A percentile compares a stretch with the other conserved stretches of the same genome.
Evolutionary conservation across 2,888 invertebrate genomes (phyloP).

Genomic region (Aphrophora alni): DNA sequence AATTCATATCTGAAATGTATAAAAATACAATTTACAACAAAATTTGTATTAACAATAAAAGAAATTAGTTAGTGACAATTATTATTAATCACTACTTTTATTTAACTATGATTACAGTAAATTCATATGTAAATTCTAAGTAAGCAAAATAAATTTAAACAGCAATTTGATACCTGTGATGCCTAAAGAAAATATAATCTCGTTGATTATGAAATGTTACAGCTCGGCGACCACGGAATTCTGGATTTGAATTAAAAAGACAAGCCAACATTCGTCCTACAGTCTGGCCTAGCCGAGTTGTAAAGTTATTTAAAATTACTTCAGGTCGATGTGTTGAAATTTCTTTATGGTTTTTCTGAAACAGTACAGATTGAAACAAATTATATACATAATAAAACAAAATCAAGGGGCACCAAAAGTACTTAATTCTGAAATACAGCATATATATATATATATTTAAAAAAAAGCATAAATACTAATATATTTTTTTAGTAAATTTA

Average conservation of each 20-base stretch:
- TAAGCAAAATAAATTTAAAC: no score
- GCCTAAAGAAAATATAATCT: conserved; percentile 98
- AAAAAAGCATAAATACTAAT: neutral
- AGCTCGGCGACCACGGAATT: conserved; percentile 90
- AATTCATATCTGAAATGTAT: conserved; percentile 78
- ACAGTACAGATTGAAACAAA: conserved; percentile 31
- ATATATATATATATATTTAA: no score
- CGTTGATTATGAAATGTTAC: conserved; percentile 99
- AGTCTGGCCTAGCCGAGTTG: conserved; percentile 89
- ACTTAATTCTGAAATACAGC: neutral
- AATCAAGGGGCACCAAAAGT: neutral
- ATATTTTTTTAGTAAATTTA: no score
- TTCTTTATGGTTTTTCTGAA: conserved; percentile 72
- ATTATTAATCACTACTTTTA: no score
- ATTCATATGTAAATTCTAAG: no score
- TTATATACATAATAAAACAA: no score
- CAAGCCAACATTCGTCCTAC: conserved; percentile 93
- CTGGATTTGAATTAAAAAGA: conserved; percentile 93
- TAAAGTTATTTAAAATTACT: conserved; percentile 94
- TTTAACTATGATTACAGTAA: no score
- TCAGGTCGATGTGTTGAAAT: conserved; percentile 91
- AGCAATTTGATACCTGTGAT: conserved; percentile 95
- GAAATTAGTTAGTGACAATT: no score
- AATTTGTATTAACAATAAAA: no score
- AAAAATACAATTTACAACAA: no score